phyloP scores from a whole-genome alignment of 1,140 invertebrate species.

The Caenorhabditis brenneri region DNA sequence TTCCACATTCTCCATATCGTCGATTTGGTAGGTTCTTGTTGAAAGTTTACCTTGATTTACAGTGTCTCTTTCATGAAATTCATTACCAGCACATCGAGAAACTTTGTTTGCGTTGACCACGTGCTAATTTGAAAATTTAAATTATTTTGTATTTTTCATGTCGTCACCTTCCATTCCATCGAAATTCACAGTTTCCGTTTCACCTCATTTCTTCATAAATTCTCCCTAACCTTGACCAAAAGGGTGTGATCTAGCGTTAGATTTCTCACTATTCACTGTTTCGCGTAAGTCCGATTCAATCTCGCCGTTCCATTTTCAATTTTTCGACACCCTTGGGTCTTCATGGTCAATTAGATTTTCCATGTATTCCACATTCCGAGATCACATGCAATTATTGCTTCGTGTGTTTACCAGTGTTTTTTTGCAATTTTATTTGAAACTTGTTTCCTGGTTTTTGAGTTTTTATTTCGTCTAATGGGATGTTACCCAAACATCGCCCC shows the following conservation, averaged over 20 bases:
- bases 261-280: neutral
- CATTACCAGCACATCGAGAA: too few relatives aligned
- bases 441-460: neutral
- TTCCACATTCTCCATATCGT: too few relatives aligned
- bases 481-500: neutral
- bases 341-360: constrained; percentile 8
- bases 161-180: neutral
- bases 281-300: neutral
- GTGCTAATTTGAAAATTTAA: too few relatives aligned
- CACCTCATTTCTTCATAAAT: neutral
- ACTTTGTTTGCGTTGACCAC: too few relatives aligned
- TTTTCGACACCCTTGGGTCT: neutral
- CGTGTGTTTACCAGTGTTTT: neutral
- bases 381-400: neutral
- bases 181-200: neutral
- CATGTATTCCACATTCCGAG: neutral
- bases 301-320: constrained; percentile 2
- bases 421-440: neutral
- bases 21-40: too few relatives aligned
- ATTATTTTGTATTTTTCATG: neutral
- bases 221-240: neutral
- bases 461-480: neutral
- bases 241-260: neutral
- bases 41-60: too few relatives aligned
- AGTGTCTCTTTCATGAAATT: too few relatives aligned